phyloP scores from a whole-genome alignment of 2,888 invertebrate genomes.

The Capitulum mitella region DNA sequence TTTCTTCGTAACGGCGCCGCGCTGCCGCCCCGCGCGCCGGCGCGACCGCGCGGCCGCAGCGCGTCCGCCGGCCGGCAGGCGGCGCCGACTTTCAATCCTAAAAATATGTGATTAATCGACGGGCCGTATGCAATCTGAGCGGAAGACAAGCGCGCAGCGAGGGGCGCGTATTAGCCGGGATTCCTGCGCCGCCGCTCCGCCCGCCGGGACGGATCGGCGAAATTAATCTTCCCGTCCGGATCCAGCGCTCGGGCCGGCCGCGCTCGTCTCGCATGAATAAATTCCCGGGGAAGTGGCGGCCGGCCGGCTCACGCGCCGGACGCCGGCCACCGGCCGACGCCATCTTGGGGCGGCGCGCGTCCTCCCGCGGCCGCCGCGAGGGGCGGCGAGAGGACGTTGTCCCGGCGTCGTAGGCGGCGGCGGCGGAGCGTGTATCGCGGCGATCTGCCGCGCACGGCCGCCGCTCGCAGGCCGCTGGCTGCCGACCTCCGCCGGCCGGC shows the following conservation, averaged over 20 bases:
- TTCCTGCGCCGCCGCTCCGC: not conserved
- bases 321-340: no score
- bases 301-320: not conserved
- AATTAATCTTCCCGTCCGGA: not conserved
- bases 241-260: not conserved
- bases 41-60: no score
- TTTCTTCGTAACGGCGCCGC: not conserved
- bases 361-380: no score
- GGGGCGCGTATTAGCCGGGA: conserved; percentile 9
- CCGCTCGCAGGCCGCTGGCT: no score
- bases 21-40: no score
- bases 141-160: not conserved
- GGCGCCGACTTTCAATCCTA: not conserved
- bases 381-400: no score
- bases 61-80: not conserved
- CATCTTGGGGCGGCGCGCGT: no score
- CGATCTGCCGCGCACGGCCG: not conserved
- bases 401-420: no score
- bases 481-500: no score
- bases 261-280: not conserved
- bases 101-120: not conserved
- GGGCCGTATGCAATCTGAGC: not conserved
- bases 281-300: not conserved
- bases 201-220: not conserved
- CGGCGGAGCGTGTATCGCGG: not conserved